phyloP scores from a whole-genome alignment of 2,888 invertebrate genomes.

The Scaptomyza cyrtandrae region DNA sequence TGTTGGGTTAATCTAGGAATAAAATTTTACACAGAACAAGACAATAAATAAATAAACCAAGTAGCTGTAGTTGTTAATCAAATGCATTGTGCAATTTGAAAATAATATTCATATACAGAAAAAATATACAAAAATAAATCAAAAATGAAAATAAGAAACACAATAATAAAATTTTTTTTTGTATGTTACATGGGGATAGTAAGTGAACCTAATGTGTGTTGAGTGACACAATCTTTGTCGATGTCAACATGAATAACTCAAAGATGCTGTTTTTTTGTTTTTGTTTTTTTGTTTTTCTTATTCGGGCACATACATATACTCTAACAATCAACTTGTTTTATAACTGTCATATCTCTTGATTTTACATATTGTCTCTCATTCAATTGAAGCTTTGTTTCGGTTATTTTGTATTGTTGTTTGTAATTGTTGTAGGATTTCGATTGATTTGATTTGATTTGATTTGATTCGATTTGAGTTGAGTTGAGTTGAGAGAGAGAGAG shows the following conservation, averaged over 20 bases:
- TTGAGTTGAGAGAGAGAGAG: slow-evolving; percentile 20
- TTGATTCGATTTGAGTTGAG: slow-evolving; percentile 40
- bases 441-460: slow-evolving; percentile 14
- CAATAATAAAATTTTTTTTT: slow-evolving; percentile 25
- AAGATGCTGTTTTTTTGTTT: neutral
- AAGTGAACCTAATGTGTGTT: slow-evolving; percentile 52
- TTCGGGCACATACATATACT: slow-evolving; percentile 43
- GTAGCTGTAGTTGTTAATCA: slow-evolving; percentile 49
- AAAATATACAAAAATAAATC: slow-evolving; percentile 17
- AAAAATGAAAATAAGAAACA: slow-evolving; percentile 5
- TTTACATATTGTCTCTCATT: slow-evolving; percentile 29
- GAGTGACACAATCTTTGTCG: slow-evolving; percentile 54
- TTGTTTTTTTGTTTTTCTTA: slow-evolving; percentile 13
- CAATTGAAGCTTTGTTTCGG: slow-evolving; percentile 20
- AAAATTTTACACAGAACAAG: slow-evolving; percentile 41
- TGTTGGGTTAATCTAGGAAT: slow-evolving; percentile 21
- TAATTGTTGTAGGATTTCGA: slow-evolving; percentile 30
- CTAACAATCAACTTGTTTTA: slow-evolving; percentile 11
- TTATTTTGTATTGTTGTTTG: slow-evolving; percentile 38
- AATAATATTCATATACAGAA: slow-evolving; percentile 26
- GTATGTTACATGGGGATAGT: slow-evolving; percentile 44
- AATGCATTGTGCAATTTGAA: slow-evolving; percentile 47
- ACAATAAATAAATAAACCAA: slow-evolving; percentile 52
- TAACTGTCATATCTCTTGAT: slow-evolving; percentile 17
- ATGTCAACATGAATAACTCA: slow-evolving; percentile 7